Conservation (phyloP, 1,140 invertebrate genomes). For the Globodera rostochiensis region DNA sequence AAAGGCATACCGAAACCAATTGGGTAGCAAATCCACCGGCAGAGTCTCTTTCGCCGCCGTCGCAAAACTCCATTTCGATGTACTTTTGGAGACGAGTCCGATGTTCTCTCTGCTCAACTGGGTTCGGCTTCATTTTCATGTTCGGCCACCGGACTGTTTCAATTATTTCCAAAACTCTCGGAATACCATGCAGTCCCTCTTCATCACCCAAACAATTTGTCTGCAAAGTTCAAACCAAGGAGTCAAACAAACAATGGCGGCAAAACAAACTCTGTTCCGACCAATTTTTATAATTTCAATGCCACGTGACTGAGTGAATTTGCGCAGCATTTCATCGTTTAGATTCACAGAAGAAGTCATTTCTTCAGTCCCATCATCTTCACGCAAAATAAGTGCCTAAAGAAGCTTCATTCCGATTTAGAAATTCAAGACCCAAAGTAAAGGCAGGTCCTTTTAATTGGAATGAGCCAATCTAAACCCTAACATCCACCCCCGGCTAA, state of each 20-base stretch:
- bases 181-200: conserved; percentile 5
- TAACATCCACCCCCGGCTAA: too few relatives aligned
- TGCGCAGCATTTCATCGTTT: background rate
- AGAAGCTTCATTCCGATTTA: background rate
- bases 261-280: conserved; percentile 1
- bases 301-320: background rate
- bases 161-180: conserved; percentile 14
- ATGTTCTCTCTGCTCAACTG: conserved; percentile 1
- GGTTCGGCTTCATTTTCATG: conserved; percentile 19
- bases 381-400: conserved; percentile 24
- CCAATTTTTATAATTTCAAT: conserved; percentile 22
- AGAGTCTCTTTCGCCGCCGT: background rate
- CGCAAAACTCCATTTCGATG: background rate
- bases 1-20: conserved; percentile 6
- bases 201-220: conserved; percentile 11
- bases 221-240: background rate
- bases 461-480: too few relatives aligned
- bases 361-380: background rate
- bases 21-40: background rate
- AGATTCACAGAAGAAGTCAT: background rate
- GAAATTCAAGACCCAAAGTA: too few relatives aligned
- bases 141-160: conserved; percentile 23
- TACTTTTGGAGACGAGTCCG: conserved; percentile 15
- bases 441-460: too few relatives aligned
- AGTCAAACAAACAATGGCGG: conserved; percentile 9